These are phyloP conservation scores for Euwallacea fornicatus DNA, from an alignment of 1,140 invertebrate species.

Conservation along the genomic window DNA sequence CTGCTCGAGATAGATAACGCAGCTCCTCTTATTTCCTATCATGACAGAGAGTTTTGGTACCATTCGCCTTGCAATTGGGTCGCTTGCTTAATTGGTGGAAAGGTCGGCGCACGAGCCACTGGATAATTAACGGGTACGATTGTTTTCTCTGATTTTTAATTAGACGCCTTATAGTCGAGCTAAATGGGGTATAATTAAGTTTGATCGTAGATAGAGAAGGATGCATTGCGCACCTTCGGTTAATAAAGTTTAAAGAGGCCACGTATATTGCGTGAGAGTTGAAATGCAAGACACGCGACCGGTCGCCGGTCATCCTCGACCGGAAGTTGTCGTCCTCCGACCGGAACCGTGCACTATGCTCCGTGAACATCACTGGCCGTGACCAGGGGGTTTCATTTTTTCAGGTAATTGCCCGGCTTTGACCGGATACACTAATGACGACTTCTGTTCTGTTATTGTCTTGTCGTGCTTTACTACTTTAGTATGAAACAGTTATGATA, in stretches of 20 bases:
- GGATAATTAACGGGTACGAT: conserved; percentile 36
- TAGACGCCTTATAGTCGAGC: conserved; percentile 18
- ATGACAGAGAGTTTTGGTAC: neutral
- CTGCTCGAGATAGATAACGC: conserved; percentile 33
- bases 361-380: conserved; percentile 26
- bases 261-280: conserved; percentile 10
- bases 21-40: conserved; percentile 19
- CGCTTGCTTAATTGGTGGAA: conserved; percentile 26
- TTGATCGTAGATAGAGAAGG: conserved; percentile 4
- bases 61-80: conserved; percentile 18
- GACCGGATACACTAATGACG: conserved; percentile 16
- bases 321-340: conserved; percentile 14
- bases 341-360: conserved; percentile 34
- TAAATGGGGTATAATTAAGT: conserved; percentile 30
- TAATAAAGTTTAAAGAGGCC: conserved; percentile 1
- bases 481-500: no score
- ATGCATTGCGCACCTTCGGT: conserved; percentile 1
- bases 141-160: conserved; percentile 38
- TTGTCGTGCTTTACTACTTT: conserved; percentile 5
- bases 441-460: conserved; percentile 12
- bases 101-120: conserved; percentile 35
- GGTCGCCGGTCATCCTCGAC: conserved; percentile 17
- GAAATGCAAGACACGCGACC: conserved; percentile 31
- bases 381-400: conserved; percentile 17
- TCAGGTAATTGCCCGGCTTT: conserved; percentile 23